Evolutionary conservation across 1,140 invertebrate species (phyloP), one percentile per base, ranked within the genome.

Genomic region (Trichoplusia ni): DNA sequence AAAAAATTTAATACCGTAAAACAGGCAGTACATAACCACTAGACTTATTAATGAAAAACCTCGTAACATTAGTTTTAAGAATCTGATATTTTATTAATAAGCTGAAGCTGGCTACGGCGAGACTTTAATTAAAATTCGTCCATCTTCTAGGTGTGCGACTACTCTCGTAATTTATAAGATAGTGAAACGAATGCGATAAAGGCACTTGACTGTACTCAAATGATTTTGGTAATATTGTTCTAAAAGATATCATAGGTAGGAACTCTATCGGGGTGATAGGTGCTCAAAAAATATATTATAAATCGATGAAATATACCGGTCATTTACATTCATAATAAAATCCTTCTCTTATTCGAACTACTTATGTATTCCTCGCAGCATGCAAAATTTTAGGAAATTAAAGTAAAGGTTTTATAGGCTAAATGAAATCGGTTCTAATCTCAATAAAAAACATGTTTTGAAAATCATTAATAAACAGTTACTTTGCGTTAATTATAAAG

Each of bases 91-190:
- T 63, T 69, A 58, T 66, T 65, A 66, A 66, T 58, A 69, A 64
- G 33, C 54, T 33, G 56, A 51, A 59, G 33, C 60, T 64, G 40
- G 44, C 38, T 66, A 25, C 60, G 65, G 46, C 11, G 19, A 51
- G 51, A 60, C 27, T 71, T 72, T 75, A 71, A 75, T 75, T 71
- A 75, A 75, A 71, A 71, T 67, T 71, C 61, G 73, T 65, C 40
- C 64, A 63, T 69, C 59, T 64, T 65, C 51, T 42, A 42, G n/a
- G 35, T 49, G 11, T n/a, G 27, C 9, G 51, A 21, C 42, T 56
- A 56, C 33, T 13, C 54, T 73, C 37, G 35, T 19, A 66, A 67
- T 67, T 70, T 67, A 65, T 54, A 58, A 64, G 49, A 65, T 53
- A 67, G 38, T 64, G 64, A 72, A n/a, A n/a, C n/a, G n/a, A n/a